Evolutionary conservation across 2,888 invertebrate genomes (phyloP).

Genomic region (Stenchaetothrips biformis): DNA sequence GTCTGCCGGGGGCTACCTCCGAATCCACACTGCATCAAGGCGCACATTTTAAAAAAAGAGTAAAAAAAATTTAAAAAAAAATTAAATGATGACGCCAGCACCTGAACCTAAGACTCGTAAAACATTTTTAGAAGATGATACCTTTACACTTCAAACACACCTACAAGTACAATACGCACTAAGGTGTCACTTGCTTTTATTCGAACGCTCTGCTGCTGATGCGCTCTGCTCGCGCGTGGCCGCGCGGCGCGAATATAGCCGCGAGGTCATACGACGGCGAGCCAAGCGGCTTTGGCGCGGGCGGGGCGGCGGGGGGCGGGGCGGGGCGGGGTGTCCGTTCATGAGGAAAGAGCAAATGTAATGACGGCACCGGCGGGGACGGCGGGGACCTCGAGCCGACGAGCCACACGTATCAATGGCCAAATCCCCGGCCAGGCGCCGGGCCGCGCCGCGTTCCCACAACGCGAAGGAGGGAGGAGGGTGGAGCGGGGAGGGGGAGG

Average conservation of each 20-base stretch:
- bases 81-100: no score
- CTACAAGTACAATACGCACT: no score
- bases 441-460: neutral
- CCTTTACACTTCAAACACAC: no score
- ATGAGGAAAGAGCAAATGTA: constrained; percentile 19
- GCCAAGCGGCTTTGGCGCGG: neutral
- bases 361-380: neutral
- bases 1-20: no score
- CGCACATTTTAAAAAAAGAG: no score
- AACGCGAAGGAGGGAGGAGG: neutral
- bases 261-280: neutral
- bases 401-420: neutral
- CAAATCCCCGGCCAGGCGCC: constrained; percentile 10
- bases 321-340: neutral
- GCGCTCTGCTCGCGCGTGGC: neutral
- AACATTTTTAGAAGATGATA: no score
- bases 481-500: neutral
- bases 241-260: neutral
- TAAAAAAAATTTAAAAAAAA: no score
- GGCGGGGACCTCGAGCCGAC: neutral
- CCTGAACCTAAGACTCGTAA: no score
- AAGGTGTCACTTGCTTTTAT: no score
- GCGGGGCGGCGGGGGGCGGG: neutral
- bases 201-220: no score
- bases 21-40: no score